phyloP scores from a whole-genome alignment of 2,797 vertebrate species.

The Fundulus diaphanus region DNA sequence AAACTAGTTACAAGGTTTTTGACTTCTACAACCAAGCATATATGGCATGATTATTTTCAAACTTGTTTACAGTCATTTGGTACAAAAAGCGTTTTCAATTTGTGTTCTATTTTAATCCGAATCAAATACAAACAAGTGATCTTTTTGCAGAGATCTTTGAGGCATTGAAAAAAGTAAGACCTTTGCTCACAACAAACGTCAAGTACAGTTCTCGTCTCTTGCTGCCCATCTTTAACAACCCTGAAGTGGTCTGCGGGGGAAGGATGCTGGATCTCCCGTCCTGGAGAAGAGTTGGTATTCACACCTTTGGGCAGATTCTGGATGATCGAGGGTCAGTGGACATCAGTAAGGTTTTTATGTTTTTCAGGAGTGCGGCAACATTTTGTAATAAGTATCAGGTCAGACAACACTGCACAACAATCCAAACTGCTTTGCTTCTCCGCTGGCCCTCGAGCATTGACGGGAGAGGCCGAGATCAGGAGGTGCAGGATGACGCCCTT shows the following conservation, averaged over 20 bases:
- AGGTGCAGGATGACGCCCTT: too few species aligned
- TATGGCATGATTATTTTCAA: neutral
- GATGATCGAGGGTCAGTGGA: neutral
- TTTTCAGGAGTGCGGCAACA: accelerated
- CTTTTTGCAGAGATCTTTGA: neutral
- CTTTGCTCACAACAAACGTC: too few species aligned
- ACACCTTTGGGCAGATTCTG: neutral
- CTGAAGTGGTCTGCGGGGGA: neutral
- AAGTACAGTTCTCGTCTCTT: too few species aligned
- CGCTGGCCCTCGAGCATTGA: neutral
- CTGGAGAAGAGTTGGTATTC: neutral
- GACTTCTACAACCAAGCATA: neutral
- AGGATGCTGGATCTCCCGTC: neutral
- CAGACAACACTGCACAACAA: neutral
- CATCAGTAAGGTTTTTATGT: neutral
- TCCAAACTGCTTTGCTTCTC: neutral
- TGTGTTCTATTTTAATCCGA: neutral
- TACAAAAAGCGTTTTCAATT: neutral
- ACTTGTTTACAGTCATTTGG: neutral
- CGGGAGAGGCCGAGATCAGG: neutral
- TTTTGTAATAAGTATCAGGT: accelerated
- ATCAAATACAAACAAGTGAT: accelerated
- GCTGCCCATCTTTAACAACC: neutral
- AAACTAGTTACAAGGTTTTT: neutral
- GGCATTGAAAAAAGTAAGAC: neutral